phyloP scores from a whole-genome alignment of 2,888 invertebrate species.

The Diarsia mendica region DNA sequence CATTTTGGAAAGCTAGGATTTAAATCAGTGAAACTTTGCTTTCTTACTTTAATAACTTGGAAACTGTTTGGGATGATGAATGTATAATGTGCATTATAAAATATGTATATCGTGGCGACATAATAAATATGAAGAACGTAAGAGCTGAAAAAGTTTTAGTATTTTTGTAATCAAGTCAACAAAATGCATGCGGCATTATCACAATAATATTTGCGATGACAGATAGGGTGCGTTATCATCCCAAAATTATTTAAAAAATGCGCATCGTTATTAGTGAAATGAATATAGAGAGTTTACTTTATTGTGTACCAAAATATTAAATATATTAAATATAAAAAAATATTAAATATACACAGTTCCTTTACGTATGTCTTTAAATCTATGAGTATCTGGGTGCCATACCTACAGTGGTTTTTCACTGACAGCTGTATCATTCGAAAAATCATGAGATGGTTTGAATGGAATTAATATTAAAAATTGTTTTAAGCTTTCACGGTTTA shows the following conservation, averaged over 20 bases:
- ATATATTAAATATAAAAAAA: no score
- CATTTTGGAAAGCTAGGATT: constrained; percentile 1
- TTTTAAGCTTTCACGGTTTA: no score
- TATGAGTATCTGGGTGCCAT: background rate
- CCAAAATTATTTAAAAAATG: background rate
- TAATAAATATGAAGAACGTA: background rate
- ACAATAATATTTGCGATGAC: background rate
- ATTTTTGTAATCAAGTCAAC: background rate
- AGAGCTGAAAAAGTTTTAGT: background rate
- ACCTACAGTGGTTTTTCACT: background rate
- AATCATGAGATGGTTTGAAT: background rate
- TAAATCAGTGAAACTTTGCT: constrained; percentile 2
- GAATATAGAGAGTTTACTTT: background rate
- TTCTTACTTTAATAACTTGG: background rate
- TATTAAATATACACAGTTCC: no score
- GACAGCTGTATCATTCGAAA: background rate
- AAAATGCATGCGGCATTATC: background rate
- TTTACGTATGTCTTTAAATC: background rate
- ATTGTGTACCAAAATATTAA: background rate
- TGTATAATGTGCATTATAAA: background rate
- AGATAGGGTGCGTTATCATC: no score
- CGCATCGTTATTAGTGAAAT: background rate
- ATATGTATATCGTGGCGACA: background rate
- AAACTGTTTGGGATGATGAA: background rate
- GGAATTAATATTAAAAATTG: no score